These are phyloP conservation scores for Lutraria lutraria DNA, from an alignment of 2,888 invertebrate genomes.

Conservation along the genomic window DNA sequence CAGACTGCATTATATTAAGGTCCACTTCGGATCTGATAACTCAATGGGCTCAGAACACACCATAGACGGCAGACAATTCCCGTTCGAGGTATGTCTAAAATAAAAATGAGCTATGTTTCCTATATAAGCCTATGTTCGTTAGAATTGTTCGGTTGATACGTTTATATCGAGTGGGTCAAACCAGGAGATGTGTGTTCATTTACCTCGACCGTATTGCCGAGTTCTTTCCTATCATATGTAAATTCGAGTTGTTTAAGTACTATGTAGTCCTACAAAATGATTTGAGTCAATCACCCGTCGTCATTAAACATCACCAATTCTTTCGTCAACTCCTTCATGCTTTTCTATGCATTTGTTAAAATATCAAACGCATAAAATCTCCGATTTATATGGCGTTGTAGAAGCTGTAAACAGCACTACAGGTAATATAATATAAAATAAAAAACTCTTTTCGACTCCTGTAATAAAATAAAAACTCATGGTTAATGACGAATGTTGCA, in stretches of 20 bases:
- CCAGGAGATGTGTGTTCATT: too few species aligned
- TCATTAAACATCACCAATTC: too few species aligned
- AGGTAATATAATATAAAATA: background rate
- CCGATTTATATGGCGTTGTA: background rate
- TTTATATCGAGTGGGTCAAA: too few species aligned
- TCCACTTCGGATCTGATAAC: slow-evolving; percentile 90
- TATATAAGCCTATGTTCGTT: too few species aligned
- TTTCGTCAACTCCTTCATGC: background rate
- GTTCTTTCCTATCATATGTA: too few species aligned
- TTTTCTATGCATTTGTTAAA: background rate
- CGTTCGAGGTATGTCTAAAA: slow-evolving; percentile 94
- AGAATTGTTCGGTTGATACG: too few species aligned
- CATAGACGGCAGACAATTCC: slow-evolving; percentile 97
- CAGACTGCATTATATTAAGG: slow-evolving; percentile 97
- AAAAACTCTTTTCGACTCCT: background rate
- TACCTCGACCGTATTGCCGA: too few species aligned
- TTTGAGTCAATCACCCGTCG: too few species aligned
- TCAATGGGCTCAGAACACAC: slow-evolving; percentile 98
- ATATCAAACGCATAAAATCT: background rate
- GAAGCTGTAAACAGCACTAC: background rate
- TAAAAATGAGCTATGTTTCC: too few species aligned
- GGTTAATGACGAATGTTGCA: background rate
- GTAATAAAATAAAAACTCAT: background rate
- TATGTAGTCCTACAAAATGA: too few species aligned
- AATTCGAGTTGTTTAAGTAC: too few species aligned